Evolutionary conservation across 2,888 invertebrate genomes (phyloP).

Genomic region (Drosophila mimetica): DNA sequence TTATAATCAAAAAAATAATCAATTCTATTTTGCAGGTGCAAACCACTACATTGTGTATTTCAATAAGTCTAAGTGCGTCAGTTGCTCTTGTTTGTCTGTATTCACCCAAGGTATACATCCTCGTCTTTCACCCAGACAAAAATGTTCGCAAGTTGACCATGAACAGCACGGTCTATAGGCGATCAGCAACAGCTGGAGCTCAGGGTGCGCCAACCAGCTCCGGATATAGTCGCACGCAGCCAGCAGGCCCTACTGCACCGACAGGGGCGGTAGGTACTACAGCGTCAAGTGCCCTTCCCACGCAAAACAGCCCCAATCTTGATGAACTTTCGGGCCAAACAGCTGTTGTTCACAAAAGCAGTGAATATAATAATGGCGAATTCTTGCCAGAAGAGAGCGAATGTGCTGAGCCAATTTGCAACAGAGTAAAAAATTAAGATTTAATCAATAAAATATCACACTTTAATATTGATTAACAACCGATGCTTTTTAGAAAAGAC

Average conservation of each 20-base stretch:
- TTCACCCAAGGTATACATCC: slow-evolving; percentile 91
- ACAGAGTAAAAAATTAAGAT: slow-evolving; percentile 27
- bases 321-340: slow-evolving; percentile 32
- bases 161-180: slow-evolving; percentile 82
- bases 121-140: slow-evolving; percentile 91
- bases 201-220: slow-evolving; percentile 61
- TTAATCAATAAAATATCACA: background rate
- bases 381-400: slow-evolving; percentile 33
- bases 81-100: slow-evolving; percentile 90
- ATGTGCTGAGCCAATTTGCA: slow-evolving; percentile 14
- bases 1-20: no score
- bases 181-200: slow-evolving; percentile 61
- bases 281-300: slow-evolving; percentile 19
- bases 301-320: slow-evolving; percentile 19
- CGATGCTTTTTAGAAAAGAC: slow-evolving; percentile 1
- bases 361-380: slow-evolving; percentile 42
- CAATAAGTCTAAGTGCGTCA: slow-evolving; percentile 90
- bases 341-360: slow-evolving; percentile 40
- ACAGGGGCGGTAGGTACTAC: slow-evolving; percentile 24
- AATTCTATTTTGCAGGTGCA: slow-evolving; percentile 87
- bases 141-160: slow-evolving; percentile 87
- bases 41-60: slow-evolving; percentile 91
- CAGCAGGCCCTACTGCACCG: slow-evolving; percentile 10
- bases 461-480: background rate
- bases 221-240: slow-evolving; percentile 64